Percentiles rank a stretch among this genome's conserved stretches.
These are phyloP conservation scores for Caenorhabditis brenneri DNA, from an alignment of 1,140 invertebrate species.

Conservation along the genomic window DNA sequence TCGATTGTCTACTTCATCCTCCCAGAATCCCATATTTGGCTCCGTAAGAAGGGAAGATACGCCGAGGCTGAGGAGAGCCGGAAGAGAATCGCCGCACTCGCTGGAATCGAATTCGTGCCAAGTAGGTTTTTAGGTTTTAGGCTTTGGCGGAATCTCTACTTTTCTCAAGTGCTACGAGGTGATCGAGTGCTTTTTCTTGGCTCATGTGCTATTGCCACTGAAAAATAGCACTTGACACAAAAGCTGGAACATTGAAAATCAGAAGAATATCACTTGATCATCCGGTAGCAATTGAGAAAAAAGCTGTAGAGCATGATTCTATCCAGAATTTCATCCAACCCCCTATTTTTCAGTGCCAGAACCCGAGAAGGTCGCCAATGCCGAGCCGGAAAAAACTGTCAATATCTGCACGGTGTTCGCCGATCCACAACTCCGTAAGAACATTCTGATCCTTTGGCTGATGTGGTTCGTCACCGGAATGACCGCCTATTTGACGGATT, in stretches of 20 bases:
- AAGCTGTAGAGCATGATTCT: too few species aligned
- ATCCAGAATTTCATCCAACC: too few species aligned
- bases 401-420: slow-evolving; percentile 41
- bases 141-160: too few species aligned
- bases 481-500: slow-evolving; percentile 46
- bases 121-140: background rate
- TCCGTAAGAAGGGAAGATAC: slow-evolving; percentile 44
- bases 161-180: too few species aligned
- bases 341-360: background rate
- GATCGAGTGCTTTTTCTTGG: too few species aligned
- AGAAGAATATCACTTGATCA: too few species aligned
- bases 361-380: slow-evolving; percentile 7
- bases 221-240: too few species aligned
- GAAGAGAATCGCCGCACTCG: slow-evolving; percentile 34
- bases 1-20: slow-evolving; percentile 44
- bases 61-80: slow-evolving; percentile 45
- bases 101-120: slow-evolving; percentile 48
- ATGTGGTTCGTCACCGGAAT: slow-evolving; percentile 38
- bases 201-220: too few species aligned
- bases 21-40: slow-evolving; percentile 50
- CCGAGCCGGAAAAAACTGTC: slow-evolving; percentile 24
- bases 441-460: slow-evolving; percentile 47
- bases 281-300: too few species aligned
- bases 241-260: too few species aligned
- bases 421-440: slow-evolving; percentile 43